These are phyloP conservation scores for Anagrus nilaparvatae DNA, from an alignment of 1,140 invertebrate species.

Conservation along the genomic window DNA sequence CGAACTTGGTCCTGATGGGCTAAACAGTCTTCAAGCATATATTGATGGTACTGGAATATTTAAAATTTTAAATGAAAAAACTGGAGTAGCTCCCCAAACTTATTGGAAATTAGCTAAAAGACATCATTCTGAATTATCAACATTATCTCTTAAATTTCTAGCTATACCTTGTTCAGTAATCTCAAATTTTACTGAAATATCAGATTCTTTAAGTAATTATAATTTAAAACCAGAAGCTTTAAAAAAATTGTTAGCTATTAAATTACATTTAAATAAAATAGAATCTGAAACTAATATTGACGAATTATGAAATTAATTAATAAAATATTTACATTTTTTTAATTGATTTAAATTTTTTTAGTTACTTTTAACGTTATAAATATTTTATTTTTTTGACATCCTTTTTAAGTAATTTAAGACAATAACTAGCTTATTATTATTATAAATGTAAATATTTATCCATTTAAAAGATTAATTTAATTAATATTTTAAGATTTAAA, in stretches of 20 bases:
- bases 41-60: slow-evolving; percentile 13
- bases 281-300: too few relatives aligned
- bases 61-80: slow-evolving; percentile 13
- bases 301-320: too few relatives aligned
- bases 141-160: slow-evolving; percentile 9
- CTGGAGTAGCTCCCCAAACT: slow-evolving; percentile 7
- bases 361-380: too few relatives aligned
- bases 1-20: slow-evolving; percentile 11
- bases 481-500: too few relatives aligned
- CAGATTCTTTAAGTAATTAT: slow-evolving; percentile 9
- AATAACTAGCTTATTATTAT: too few relatives aligned
- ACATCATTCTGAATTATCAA: slow-evolving; percentile 7
- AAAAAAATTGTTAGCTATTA: slow-evolving; percentile 11
- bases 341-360: too few relatives aligned
- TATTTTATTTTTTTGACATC: too few relatives aligned
- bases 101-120: slow-evolving; percentile 14
- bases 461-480: too few relatives aligned
- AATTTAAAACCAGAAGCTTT: slow-evolving; percentile 10
- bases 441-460: too few relatives aligned
- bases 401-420: too few relatives aligned
- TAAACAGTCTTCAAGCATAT: slow-evolving; percentile 13
- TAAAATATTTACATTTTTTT: too few relatives aligned
- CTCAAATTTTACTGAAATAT: slow-evolving; percentile 11
- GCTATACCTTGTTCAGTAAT: slow-evolving; percentile 11
- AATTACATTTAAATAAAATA: slow-evolving; percentile 13